Evolutionary conservation across 2,797 vertebrate genomes (phyloP).

Genomic region (Cossypha dichroa): DNA sequence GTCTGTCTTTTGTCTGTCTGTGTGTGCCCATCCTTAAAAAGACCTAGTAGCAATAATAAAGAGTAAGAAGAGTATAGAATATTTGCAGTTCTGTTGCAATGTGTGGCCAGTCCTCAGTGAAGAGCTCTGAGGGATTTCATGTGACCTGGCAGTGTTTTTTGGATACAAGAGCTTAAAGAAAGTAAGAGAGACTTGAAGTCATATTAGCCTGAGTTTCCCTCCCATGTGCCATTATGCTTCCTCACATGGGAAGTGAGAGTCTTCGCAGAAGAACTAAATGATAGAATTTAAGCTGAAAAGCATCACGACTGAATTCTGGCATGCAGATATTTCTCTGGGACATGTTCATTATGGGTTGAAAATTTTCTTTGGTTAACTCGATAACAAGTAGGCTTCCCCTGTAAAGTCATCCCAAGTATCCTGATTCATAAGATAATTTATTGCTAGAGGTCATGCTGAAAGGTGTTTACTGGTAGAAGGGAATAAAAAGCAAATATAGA

Average conservation of each 20-base stretch:
- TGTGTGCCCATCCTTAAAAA: not conserved
- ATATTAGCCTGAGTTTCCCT: not conserved
- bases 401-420: not conserved
- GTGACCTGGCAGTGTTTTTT: not conserved
- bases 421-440: not conserved
- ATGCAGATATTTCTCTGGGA: not conserved
- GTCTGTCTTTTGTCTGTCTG: not conserved
- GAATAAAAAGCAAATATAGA: not conserved
- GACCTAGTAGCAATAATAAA: not conserved
- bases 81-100: not conserved
- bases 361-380: not conserved
- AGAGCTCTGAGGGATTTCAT: not conserved
- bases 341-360: not conserved
- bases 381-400: not conserved
- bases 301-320: not conserved
- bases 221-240: not conserved
- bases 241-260: not conserved
- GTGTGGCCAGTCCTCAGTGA: not conserved
- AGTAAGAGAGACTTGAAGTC: not conserved
- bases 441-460: not conserved
- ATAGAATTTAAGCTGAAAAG: not conserved
- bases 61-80: not conserved
- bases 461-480: not conserved
- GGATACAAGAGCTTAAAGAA: not conserved
- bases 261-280: not conserved